Percentiles rank a stretch among this genome's conserved stretches.
These are phyloP conservation scores for Beroe ovata DNA, from an alignment of 37 sponge, comb jelly and placozoan genomes.

Conservation along the genomic window DNA sequence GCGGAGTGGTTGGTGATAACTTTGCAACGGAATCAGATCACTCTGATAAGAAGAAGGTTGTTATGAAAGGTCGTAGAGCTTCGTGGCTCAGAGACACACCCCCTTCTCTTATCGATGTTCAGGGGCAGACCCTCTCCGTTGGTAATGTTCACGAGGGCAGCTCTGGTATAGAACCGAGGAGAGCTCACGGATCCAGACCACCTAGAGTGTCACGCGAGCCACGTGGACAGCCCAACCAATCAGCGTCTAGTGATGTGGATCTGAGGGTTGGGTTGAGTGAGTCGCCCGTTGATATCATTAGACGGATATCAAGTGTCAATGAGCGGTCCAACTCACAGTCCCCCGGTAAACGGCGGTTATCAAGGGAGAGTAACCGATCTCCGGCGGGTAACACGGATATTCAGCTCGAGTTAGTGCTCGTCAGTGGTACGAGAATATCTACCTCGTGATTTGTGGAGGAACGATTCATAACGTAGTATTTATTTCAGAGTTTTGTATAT, in stretches of 20 bases:
- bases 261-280: background rate
- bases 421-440: slow-evolving; percentile 52
- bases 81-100: background rate
- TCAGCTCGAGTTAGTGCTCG: slow-evolving; percentile 26
- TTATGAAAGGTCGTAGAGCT: slow-evolving; percentile 7
- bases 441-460: no score
- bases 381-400: background rate
- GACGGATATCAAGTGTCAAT: slow-evolving; percentile 57
- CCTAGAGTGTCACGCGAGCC: background rate
- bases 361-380: slow-evolving; percentile 38
- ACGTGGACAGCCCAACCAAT: background rate
- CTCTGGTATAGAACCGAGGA: background rate
- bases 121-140: background rate
- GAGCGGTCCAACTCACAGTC: background rate
- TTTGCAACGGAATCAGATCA: background rate
- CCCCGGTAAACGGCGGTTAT: background rate
- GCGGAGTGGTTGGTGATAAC: background rate
- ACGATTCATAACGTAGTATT: no score
- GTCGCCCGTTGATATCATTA: slow-evolving; percentile 55
- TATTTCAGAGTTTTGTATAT: no score
- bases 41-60: background rate
- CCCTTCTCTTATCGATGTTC: background rate
- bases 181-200: background rate
- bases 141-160: background rate
- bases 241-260: background rate